Evolutionary conservation across 2,888 invertebrate genomes (phyloP), one percentile per base, ranked within the genome.

Genomic region (Brassicogethes aeneus): DNA sequence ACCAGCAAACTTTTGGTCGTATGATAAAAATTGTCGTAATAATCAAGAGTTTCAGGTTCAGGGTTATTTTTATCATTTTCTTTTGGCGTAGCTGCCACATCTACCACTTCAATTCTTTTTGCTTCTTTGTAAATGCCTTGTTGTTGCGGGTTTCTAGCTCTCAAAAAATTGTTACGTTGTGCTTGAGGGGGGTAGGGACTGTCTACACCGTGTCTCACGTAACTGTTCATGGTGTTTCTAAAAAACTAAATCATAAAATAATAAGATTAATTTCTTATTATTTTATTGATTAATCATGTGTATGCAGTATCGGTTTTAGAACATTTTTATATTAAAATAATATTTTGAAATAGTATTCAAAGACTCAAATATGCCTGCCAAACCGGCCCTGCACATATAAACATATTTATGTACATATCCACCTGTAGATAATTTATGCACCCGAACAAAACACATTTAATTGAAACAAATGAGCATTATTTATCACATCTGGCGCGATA

Each of bases 1-100:
- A 80, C 79, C 46, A 84, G 61, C 33, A 84, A 62, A 53, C 82
- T 82, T 60, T 81, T 82, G 0, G 83, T 84, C 0, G 76, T 82
- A 12, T 77, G 66, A 55, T 83, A 83, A 56, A 83, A 84, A 41
- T 77, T 80, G 57, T 83, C 83, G 42, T 81, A 80, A 43, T 77
- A 68, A 46, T 82, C 80, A 48, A 83, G 60, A 1, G 80, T 64
- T 1, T 73, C 70, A 62, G 35, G 73, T 70, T 55, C 79, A 1
- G 59, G 54, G 37, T 55, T 52, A 15, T 54, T 36, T 15, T 16
- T 40, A 15, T 35, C 39, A 12, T 15, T 40, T 3, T 52, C 48
- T 10, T 47, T 32, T 34, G 56, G 45, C n/a, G 57, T 47, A 2
- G 48, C 55, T 16, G 44, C 46, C 2, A 54, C 51, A 12, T 54